These are phyloP conservation scores for Oscheius myriophilus DNA, from an alignment of 2,888 invertebrate genomes.

Conservation along the genomic window DNA sequence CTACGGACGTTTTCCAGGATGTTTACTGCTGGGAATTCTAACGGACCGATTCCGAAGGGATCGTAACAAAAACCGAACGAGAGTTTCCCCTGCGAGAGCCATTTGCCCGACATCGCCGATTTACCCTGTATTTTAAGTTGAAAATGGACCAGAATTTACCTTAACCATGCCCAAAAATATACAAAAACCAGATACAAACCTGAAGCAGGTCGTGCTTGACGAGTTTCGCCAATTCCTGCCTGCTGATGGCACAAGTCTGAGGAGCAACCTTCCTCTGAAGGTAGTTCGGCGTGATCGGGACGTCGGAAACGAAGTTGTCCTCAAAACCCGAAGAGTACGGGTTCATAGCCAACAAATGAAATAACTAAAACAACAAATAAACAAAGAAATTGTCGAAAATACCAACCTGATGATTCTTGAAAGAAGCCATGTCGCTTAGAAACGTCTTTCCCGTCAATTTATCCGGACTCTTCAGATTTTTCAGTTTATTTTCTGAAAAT, in stretches of 20 bases:
- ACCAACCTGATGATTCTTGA: conserved; percentile 41
- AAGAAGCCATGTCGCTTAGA: conserved; percentile 36
- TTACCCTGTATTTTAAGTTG: too few species aligned
- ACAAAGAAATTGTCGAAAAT: background rate
- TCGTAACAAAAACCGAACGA: too few species aligned
- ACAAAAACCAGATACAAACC: conserved; percentile 11
- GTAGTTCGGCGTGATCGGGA: conserved; percentile 39
- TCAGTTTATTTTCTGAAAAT: conserved; percentile 35
- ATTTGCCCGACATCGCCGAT: too few species aligned
- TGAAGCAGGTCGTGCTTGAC: conserved; percentile 49
- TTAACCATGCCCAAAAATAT: too few species aligned
- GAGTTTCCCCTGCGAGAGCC: too few species aligned
- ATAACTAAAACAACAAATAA: conserved; percentile 27
- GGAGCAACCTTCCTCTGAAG: conserved; percentile 52
- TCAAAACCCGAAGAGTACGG: conserved; percentile 35
- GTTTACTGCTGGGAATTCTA: too few species aligned
- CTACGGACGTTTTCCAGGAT: too few species aligned
- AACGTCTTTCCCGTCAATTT: conserved; percentile 34
- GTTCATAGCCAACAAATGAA: conserved; percentile 27
- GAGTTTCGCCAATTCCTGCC: conserved; percentile 46
- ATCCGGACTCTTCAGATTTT: conserved; percentile 38
- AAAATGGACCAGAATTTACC: too few species aligned
- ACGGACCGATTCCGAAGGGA: too few species aligned
- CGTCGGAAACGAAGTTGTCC: conserved; percentile 49
- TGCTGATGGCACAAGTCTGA: conserved; percentile 54